A percentile compares a stretch with the other conserved stretches of the same genome.
Evolutionary conservation across 2,888 invertebrate species (phyloP).

Genomic region (Cyclophora albipunctata): DNA sequence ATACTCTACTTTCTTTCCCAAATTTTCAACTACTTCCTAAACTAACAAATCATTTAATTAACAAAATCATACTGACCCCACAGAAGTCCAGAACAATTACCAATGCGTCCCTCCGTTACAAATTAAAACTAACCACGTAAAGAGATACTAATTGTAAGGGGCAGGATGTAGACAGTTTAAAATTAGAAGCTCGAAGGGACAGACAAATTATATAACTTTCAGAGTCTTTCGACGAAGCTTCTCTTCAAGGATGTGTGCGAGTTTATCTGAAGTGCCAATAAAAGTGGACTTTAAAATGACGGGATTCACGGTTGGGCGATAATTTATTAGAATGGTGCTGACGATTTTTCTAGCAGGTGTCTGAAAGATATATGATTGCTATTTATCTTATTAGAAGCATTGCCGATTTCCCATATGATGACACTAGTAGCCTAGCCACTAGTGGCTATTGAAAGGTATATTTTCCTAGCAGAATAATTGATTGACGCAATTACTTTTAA

Average conservation of each 20-base stretch:
- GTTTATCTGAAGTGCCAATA: neutral
- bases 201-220: conserved; percentile 9
- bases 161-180: conserved; percentile 38
- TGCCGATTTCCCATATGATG: too few species aligned
- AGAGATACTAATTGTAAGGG: conserved; percentile 16
- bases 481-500: too few species aligned
- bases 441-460: too few species aligned
- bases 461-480: too few species aligned
- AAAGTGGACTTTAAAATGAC: neutral
- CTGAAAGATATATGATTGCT: too few species aligned
- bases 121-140: conserved; percentile 11
- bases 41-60: neutral
- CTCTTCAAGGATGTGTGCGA: neutral
- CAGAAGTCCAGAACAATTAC: conserved; percentile 4
- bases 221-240: neutral
- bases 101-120: neutral
- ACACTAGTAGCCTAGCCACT: too few species aligned
- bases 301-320: neutral
- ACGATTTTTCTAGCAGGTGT: too few species aligned
- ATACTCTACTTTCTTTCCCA: too few species aligned
- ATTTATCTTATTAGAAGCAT: too few species aligned
- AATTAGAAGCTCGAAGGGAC: conserved; percentile 21
- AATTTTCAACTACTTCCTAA: too few species aligned
- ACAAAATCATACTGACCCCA: neutral
- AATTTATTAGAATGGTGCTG: too few species aligned